Conservation (phyloP, 1,140 invertebrate genomes). For the Chymomyza costata region DNA sequence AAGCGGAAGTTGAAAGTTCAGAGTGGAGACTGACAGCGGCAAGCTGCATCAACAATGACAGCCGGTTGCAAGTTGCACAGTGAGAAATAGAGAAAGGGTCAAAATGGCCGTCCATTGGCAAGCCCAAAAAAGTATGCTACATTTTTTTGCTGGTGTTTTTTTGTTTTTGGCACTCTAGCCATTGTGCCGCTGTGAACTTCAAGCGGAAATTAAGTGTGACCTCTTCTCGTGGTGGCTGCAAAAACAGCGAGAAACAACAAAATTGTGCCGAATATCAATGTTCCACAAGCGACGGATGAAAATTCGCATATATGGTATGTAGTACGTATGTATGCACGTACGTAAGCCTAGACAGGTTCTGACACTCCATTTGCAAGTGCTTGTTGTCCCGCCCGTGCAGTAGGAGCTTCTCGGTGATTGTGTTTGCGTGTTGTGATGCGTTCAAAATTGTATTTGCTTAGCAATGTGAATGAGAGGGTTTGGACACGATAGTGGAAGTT, state of each 20-base stretch:
- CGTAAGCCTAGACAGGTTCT: constrained; percentile 54
- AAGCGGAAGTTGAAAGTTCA: constrained; percentile 72
- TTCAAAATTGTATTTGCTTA: constrained; percentile 71
- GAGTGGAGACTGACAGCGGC: constrained; percentile 55
- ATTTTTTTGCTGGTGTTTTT: constrained; percentile 14
- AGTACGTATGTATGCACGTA: too few species aligned
- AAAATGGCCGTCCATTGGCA: constrained; percentile 22
- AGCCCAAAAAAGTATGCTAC: constrained; percentile 59
- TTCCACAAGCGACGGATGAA: constrained; percentile 20
- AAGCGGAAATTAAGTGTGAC: constrained; percentile 72
- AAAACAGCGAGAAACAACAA: constrained; percentile 26
- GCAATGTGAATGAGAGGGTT: constrained; percentile 37
- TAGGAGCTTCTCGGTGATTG: constrained; percentile 50
- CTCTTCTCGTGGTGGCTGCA: constrained; percentile 52
- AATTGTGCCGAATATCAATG: constrained; percentile 54
- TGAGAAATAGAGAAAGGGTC: too few species aligned
- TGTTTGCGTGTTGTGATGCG: constrained; percentile 71
- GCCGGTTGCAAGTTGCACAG: too few species aligned
- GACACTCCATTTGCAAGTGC: constrained; percentile 61
- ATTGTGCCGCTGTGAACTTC: constrained; percentile 34
- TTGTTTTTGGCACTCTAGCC: constrained; percentile 1
- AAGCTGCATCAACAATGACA: constrained; percentile 62
- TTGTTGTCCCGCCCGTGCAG: neutral
- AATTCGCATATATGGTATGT: constrained; percentile 26
- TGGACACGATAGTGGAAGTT: neutral